Base-by-base conservation (phyloP, 2,888 invertebrate genomes). In the Pyrochroa serraticornis region DNA sequence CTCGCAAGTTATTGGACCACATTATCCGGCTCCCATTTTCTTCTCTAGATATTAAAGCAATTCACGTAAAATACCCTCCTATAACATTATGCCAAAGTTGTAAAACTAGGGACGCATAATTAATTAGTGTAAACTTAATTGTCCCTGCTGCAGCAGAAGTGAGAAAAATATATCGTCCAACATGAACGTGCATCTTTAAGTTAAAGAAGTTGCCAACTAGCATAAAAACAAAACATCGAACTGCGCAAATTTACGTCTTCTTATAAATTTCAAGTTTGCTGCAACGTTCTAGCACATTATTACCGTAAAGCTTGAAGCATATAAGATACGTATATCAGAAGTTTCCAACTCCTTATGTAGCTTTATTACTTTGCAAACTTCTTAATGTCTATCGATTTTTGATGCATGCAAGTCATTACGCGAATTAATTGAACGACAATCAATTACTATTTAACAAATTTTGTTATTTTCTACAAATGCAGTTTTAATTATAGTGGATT, bases 311-410 rank as follows among this genome's bases (percentile, higher is more conserved):
- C 30, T 42, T 31, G 42, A 42, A 22, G 42, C 42, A 10, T 42
- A 31, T 9, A 42, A 42, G 30, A 30, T 31, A 30, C 32, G 10
- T 30, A 6, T 41, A 42, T 42, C 42, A 31, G 3, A 42, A 42
- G 31, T 42, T 42, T 42, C 31, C 30, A 42, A 42, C 42, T n/a
- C 32, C 42, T 42, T 12, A 30, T 22, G 5, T 42, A 42, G 42
- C 9, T 30, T 42, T 42, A 42, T 42, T 42, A 42, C 31, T 42
- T 42, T 22, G 12, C 31, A 42, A 42, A 42, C 42, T 42, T 12
- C 1, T 22, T 32, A 10, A 10, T 3, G 30, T 12, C 8, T 14
- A 5, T 31, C 30, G 42, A 32, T 32, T 10, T 10, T 9, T 3
- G n/a, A 22, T 42, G 31, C 10, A 30, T 42, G 22, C 22, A 22